phyloP scores from a whole-genome alignment of 2,888 invertebrate genomes.

The Parochlus steinenii region DNA sequence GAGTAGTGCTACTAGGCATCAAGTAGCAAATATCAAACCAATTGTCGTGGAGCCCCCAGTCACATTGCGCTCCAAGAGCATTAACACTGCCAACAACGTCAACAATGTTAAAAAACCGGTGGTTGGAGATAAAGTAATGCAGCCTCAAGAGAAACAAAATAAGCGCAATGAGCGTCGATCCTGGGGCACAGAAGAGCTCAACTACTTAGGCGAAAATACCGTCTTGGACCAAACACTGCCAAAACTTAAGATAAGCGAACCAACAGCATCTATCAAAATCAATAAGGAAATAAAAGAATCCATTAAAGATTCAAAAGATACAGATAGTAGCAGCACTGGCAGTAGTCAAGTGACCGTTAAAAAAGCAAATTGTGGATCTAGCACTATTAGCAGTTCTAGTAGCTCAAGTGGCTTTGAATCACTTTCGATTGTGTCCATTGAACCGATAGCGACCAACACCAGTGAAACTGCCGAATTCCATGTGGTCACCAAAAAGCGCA shows the following conservation, averaged over 20 bases:
- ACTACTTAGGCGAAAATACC: conserved; percentile 25
- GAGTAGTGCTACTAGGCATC: conserved; percentile 16
- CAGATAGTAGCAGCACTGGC: no score
- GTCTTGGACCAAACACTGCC: background rate
- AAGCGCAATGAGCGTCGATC: conserved; percentile 37
- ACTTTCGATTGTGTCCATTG: conserved; percentile 13
- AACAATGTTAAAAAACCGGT: conserved; percentile 5
- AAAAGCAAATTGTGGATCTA: conserved; percentile 2
- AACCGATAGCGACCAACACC: conserved; percentile 5
- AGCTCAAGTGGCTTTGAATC: conserved; percentile 14
- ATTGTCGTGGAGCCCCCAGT: conserved; percentile 11
- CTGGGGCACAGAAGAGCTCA: conserved; percentile 48
- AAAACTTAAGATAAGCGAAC: no score
- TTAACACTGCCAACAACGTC: conserved; percentile 8
- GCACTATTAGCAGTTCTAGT: conserved; percentile 10
- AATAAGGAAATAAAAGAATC: conserved; percentile 5
- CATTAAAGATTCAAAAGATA: no score
- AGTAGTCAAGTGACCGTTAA: no score
- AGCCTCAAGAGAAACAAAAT: conserved; percentile 13
- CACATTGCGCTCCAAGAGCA: conserved; percentile 11
- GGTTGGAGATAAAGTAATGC: background rate
- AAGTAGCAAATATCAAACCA: conserved; percentile 1
- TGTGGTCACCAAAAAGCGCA: conserved; percentile 68
- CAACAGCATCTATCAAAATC: background rate
- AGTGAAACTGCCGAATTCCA: conserved; percentile 56